Evolutionary conservation across 2,113 vertebrate genomes (phyloP).

Genomic region (Prochilodus magdalenae): DNA sequence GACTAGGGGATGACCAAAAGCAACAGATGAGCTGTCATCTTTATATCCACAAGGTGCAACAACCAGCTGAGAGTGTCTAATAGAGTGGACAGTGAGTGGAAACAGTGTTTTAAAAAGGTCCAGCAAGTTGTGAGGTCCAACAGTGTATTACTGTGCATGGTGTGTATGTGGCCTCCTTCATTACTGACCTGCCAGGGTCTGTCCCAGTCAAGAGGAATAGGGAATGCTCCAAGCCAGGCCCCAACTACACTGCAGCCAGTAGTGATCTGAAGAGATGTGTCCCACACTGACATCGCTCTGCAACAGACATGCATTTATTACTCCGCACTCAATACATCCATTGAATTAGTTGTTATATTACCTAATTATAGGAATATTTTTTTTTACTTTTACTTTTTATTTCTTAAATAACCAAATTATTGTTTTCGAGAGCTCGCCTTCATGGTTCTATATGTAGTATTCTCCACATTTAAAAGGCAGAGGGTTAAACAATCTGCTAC

Average conservation of each 20-base stretch:
- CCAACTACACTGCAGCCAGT: constrained; percentile 85
- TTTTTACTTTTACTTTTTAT: no score
- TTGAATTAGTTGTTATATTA: neutral
- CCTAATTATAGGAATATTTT: neutral
- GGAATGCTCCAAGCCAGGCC: constrained; percentile 93
- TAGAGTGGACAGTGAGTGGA: no score
- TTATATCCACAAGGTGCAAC: no score
- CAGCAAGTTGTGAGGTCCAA: neutral
- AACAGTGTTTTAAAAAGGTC: neutral
- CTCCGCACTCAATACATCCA: neutral
- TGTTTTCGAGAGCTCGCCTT: neutral
- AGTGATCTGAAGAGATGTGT: constrained; percentile 93
- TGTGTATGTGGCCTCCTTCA: neutral
- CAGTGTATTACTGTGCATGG: neutral
- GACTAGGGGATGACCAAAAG: no score
- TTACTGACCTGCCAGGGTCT: constrained; percentile 94
- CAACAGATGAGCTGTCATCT: no score
- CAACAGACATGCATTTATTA: constrained; percentile 50
- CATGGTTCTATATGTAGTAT: neutral
- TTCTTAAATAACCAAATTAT: no score
- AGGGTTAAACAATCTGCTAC: neutral
- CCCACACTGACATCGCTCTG: constrained; percentile 93
- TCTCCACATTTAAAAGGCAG: neutral
- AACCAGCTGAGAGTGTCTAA: no score
- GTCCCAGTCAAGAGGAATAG: constrained; percentile 97